These are phyloP conservation scores for Paradoxurus hermaphroditus DNA, from an alignment of 2,113 vertebrate species.

Conservation along the genomic window DNA sequence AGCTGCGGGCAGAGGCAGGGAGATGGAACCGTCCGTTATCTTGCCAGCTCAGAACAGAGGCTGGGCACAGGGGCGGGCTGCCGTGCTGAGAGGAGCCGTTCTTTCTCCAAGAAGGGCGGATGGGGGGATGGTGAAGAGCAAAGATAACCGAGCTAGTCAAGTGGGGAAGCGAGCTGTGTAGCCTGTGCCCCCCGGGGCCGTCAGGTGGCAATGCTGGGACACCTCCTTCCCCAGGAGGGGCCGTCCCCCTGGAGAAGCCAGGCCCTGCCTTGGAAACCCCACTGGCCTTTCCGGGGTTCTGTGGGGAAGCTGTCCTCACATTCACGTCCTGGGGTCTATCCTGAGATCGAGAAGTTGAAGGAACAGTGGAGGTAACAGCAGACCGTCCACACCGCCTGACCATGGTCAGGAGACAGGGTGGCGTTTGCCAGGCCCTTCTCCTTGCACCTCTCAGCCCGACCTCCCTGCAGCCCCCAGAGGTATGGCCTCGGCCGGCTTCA, in stretches of 20 bases:
- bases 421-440: not conserved
- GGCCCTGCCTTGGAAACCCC: not conserved
- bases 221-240: not conserved
- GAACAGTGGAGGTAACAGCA: rapidly evolving
- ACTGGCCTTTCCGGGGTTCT: not conserved
- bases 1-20: not conserved
- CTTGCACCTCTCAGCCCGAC: rapidly evolving
- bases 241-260: not conserved
- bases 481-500: rapidly evolving
- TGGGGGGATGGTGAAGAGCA: not conserved
- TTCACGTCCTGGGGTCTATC: not conserved
- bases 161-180: not conserved
- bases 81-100: not conserved
- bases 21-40: not conserved
- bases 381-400: rapidly evolving
- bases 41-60: not conserved
- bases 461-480: not conserved
- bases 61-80: not conserved
- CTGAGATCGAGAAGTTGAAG: not conserved
- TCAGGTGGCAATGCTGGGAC: rapidly evolving
- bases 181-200: not conserved
- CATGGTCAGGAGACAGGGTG: not conserved
- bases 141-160: not conserved
- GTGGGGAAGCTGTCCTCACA: not conserved
- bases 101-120: not conserved